phyloP scores from a whole-genome alignment of 2,797 vertebrate genomes.

The Micrastur ruficollis region DNA sequence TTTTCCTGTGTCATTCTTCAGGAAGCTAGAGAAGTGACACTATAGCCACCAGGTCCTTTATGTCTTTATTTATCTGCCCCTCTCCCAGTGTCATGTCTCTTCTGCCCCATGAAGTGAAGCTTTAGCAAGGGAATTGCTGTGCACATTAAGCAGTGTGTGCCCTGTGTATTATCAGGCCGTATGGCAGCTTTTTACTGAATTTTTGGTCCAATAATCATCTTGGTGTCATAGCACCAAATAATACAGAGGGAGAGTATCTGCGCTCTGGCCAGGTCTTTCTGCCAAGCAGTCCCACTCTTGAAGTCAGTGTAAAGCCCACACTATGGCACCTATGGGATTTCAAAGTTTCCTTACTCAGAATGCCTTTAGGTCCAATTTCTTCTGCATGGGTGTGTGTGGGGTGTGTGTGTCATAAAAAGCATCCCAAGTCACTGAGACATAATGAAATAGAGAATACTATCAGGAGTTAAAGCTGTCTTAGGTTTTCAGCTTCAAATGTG shows the following conservation, averaged over 20 bases:
- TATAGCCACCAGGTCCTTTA: neutral
- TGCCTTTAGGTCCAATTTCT: neutral
- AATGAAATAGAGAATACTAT: neutral
- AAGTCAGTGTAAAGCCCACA: neutral
- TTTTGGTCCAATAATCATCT: neutral
- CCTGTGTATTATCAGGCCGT: neutral
- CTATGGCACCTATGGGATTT: neutral
- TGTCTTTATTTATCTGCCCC: neutral
- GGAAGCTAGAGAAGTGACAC: neutral
- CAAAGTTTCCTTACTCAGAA: neutral
- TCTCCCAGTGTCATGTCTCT: neutral
- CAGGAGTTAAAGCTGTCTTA: neutral
- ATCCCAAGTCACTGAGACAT: neutral
- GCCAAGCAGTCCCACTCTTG: neutral
- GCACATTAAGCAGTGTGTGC: neutral
- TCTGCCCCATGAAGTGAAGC: neutral
- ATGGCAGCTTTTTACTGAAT: neutral
- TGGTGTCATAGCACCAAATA: neutral
- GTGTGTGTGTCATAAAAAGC: neutral
- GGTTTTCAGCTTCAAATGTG: neutral
- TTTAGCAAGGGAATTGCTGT: neutral
- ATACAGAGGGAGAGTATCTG: neutral
- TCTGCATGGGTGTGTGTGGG: neutral
- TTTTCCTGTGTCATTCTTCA: neutral
- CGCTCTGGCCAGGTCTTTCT: neutral